Base-by-base conservation (phyloP, 1,140 invertebrate genomes). In the Hyles vespertilio region DNA sequence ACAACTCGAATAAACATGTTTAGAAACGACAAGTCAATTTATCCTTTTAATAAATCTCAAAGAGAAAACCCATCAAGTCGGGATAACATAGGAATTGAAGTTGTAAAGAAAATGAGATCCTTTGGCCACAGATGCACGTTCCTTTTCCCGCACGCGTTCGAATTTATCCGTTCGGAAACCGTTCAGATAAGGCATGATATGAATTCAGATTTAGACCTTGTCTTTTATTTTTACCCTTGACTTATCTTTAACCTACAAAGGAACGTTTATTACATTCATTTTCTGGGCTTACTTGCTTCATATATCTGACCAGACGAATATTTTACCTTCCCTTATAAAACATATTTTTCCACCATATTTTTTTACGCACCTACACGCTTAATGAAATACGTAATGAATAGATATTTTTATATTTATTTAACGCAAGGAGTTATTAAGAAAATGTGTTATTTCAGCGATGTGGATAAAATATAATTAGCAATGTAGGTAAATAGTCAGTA, bases 101-200 rank as follows among this genome's bases (percentile, higher is more conserved):
- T 61, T 58, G 57, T 66, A 66, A 66, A 66, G 59, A 58, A 66
- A 66, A 66, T 66, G 64, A 66, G 64, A 66, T 62, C 57, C 59
- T 66, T 66, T 58, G 58, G 56, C 46, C 56, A 59, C 56, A 66
- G 64, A 59, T 62, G 64, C 64, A 66, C 64, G 64, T 66, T 61
- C 47, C 59, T 32, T 61, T 48, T 55, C 58, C 56, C 58, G 63
- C 52, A 58, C 59, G 59, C 59, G 59, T 56, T 61, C 59, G 58
- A 62, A 61, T 58, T 66, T 66, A 66, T 59, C 64, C 64, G 64
- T 55, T 61, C 40, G 64, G 64, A 66, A 66, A 61, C 53, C 64
- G 61, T 66, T 66, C 64, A 56, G 64, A 66, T 66, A 66, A 66
- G 64, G 59, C 64, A 66, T 62, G 64, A 66, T 66, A 66, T 66